These are phyloP conservation scores for Acanthochromis polyacanthus DNA, from an alignment of 2,113 vertebrate species.

Conservation along the genomic window DNA sequence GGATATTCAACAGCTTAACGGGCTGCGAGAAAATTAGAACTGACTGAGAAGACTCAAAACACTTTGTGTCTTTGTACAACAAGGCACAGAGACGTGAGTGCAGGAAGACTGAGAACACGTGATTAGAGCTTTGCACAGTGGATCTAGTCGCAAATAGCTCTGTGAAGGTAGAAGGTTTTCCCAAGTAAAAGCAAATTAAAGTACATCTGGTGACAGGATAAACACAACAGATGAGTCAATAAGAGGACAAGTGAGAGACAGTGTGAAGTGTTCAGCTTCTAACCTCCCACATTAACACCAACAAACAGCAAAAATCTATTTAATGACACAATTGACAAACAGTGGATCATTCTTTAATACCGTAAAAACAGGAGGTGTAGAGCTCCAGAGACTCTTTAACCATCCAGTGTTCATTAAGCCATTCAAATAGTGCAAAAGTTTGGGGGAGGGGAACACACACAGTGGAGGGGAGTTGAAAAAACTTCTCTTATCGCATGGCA, in stretches of 20 bases:
- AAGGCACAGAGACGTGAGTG: not conserved
- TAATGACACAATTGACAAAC: not conserved
- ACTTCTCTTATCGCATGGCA: slow-evolving; percentile 74
- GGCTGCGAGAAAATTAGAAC: not conserved
- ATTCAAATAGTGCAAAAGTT: not conserved
- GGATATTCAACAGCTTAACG: not conserved
- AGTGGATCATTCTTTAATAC: not conserved
- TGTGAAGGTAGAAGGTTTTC: not conserved
- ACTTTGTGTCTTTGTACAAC: not conserved
- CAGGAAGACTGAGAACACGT: not conserved
- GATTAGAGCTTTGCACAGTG: not conserved
- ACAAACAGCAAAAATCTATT: not conserved
- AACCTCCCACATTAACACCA: too few species aligned
- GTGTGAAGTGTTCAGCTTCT: not conserved
- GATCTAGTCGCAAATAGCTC: not conserved
- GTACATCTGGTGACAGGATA: not conserved
- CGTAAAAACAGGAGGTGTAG: too few species aligned
- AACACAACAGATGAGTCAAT: not conserved
- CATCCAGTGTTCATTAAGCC: not conserved
- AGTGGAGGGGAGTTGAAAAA: slow-evolving; percentile 29
- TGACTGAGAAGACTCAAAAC: not conserved
- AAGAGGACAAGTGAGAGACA: not conserved
- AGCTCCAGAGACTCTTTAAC: not conserved
- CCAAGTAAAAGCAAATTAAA: not conserved
- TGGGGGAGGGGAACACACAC: slow-evolving; percentile 13